Evolutionary conservation across 1,140 invertebrate species (phyloP), one percentile per base, ranked within the genome.

Genomic region (Euborellia annulipes): DNA sequence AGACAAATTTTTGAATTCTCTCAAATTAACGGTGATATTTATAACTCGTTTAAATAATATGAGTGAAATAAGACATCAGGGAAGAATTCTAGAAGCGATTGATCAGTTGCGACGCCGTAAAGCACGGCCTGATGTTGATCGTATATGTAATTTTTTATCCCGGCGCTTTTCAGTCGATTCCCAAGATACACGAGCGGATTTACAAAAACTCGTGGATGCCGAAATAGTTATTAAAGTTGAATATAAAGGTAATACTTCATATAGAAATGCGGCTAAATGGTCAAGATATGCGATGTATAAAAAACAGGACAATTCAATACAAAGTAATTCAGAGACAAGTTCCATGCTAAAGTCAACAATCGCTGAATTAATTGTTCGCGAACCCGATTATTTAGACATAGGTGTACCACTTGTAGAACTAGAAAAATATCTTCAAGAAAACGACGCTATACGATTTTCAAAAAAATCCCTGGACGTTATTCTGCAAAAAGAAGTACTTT

Each of bases 241-340:
- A 54, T 88, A 87, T 62, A 88, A 89, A 64, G 82, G 84, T 50
- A 82, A 75, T 62, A 80, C 77, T 38, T 85, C 81, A 62, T 88
- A 87, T 55, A 67, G 85, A 51, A 86, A 85, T 64, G 82, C 82
- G 7, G 74, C 74, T n/a, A 79, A 79, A 62, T 80, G 76, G 70
- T 70, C 70, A 14, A 48, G 48, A 22, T 21, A 61, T 66, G 20
- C 54, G 68, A 6, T 67, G 18, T 69, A 70, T 50, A 70, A 64
- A 52, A 69, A 62, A 48, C 57, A 56, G 7, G 13, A 40, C 9
- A 43, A 38, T 50, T 54, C 23, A 27, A 49, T 36, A 22, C n/a
- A 40, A 39, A 27, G 11, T 41, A 39, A 16, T 13, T 19, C 8
- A 13, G 52, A 55, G 46, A 27, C 23, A 4, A 27, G 23, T 11